Evolutionary conservation across 2,888 invertebrate species (phyloP).

Genomic region (Hedya salicella): DNA sequence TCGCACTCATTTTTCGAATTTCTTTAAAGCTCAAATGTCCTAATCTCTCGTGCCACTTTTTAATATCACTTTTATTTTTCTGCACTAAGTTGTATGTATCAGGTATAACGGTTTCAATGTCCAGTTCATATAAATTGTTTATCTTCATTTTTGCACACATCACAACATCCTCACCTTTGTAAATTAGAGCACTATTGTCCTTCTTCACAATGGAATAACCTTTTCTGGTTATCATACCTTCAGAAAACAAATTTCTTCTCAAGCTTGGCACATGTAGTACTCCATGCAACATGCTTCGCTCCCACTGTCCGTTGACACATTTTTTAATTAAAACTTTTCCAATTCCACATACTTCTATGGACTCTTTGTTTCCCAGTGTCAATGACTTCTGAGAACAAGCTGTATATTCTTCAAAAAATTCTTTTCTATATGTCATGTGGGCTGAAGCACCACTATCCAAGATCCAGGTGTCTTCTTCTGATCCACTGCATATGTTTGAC

Average conservation of each 20-base stretch:
- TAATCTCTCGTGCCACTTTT: too few species aligned
- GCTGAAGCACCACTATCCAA: conserved; percentile 30
- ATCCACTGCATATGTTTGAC: neutral
- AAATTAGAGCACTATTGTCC: conserved; percentile 6
- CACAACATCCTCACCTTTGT: conserved; percentile 13
- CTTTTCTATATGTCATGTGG: conserved; percentile 11
- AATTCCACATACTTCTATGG: conserved; percentile 16
- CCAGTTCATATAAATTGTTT: conserved; percentile 10
- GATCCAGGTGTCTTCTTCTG: conserved; percentile 14
- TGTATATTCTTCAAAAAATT: conserved; percentile 2
- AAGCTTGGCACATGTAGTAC: conserved; percentile 1
- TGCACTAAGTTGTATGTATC: neutral
- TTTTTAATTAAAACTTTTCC: conserved; percentile 22
- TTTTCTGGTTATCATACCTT: conserved; percentile 12
- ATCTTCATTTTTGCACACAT: too few species aligned
- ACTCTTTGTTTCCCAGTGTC: conserved; percentile 8
- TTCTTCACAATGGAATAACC: conserved; percentile 25
- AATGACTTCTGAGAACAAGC: conserved; percentile 1
- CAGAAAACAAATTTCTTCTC: conserved; percentile 11
- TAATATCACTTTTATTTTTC: too few species aligned
- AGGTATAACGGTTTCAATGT: conserved; percentile 10
- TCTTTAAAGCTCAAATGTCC: too few species aligned
- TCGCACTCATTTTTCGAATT: too few species aligned
- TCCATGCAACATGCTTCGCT: conserved; percentile 10
- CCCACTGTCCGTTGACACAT: conserved; percentile 12